Evolutionary conservation across 2,113 vertebrate species (phyloP).

Genomic region (Zonotrichia leucophrys): DNA sequence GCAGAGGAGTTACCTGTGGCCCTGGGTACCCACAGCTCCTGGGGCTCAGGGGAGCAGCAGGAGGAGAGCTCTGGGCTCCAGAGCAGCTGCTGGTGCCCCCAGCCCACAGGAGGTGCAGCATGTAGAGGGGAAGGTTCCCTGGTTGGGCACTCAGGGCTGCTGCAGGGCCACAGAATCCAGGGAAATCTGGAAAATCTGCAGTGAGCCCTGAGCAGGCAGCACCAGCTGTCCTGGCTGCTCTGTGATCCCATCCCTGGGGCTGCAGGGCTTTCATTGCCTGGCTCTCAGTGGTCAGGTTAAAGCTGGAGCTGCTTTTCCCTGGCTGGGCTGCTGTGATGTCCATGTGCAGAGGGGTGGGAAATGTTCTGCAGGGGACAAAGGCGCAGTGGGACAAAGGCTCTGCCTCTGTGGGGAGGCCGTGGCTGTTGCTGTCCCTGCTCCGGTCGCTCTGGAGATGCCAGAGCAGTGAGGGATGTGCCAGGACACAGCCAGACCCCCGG

Average conservation of each 20-base stretch:
- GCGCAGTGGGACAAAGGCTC: not conserved
- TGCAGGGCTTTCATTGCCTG: no score
- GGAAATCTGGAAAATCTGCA: not conserved
- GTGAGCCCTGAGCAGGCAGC: rapidly evolving
- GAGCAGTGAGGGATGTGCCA: not conserved
- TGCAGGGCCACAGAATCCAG: not conserved
- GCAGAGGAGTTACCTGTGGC: not conserved
- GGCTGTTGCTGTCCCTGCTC: not conserved
- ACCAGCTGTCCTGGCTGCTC: rapidly evolving
- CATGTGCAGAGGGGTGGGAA: rapidly evolving
- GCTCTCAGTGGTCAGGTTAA: not conserved
- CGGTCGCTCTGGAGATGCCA: not conserved
- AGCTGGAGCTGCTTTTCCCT: not conserved
- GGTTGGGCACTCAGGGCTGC: rapidly evolving
- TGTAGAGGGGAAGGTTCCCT: rapidly evolving
- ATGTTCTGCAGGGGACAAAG: not conserved
- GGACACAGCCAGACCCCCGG: not conserved
- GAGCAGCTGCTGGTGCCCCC: not conserved
- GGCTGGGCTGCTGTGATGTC: rapidly evolving
- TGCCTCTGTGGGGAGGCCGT: rapidly evolving
- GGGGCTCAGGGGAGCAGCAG: not conserved
- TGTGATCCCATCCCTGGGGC: not conserved
- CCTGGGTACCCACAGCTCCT: not conserved
- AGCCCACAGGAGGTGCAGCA: rapidly evolving
- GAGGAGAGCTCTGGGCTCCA: not conserved